These are phyloP conservation scores for Catocala sponsa DNA, from an alignment of 2,888 invertebrate genomes.

Conservation along the genomic window DNA sequence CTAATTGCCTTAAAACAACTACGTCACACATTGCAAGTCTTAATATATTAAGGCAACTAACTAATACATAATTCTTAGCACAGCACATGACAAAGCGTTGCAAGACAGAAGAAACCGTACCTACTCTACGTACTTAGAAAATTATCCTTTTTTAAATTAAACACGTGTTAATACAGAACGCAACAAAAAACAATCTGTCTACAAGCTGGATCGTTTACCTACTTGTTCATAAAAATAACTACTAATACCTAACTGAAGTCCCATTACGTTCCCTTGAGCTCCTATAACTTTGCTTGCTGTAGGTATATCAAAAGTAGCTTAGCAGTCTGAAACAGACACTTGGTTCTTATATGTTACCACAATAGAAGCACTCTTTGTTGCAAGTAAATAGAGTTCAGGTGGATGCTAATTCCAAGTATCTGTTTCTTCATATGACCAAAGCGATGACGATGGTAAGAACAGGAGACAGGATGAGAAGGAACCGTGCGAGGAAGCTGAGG, in stretches of 20 bases:
- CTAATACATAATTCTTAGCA: slow-evolving; percentile 7
- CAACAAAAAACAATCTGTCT: slow-evolving; percentile 11
- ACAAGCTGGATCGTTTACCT: slow-evolving; percentile 13
- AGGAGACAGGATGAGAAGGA: slow-evolving; percentile 46
- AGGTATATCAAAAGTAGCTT: slow-evolving; percentile 17
- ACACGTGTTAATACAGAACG: slow-evolving; percentile 17
- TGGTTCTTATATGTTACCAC: background rate
- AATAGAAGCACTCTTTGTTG: no score
- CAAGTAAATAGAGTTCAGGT: no score
- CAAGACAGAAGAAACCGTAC: slow-evolving; percentile 17
- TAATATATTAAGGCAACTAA: slow-evolving; percentile 31
- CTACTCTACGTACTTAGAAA: no score
- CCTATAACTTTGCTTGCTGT: slow-evolving; percentile 10
- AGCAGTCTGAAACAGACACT: slow-evolving; percentile 30
- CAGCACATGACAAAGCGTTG: slow-evolving; percentile 44
- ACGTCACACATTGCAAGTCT: no score
- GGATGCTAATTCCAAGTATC: slow-evolving; percentile 17
- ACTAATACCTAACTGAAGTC: background rate
- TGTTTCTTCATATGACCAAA: slow-evolving; percentile 29
- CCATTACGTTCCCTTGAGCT: slow-evolving; percentile 12
- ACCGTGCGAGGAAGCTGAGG: slow-evolving; percentile 21
- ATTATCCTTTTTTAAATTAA: no score
- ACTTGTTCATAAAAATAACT: slow-evolving; percentile 14
- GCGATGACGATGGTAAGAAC: slow-evolving; percentile 38
- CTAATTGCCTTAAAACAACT: slow-evolving; percentile 27